A percentile compares a stretch with the other conserved stretches of the same genome.
phyloP scores from a whole-genome alignment of 2,888 invertebrate species.

The Xestobium rufovillosum region DNA sequence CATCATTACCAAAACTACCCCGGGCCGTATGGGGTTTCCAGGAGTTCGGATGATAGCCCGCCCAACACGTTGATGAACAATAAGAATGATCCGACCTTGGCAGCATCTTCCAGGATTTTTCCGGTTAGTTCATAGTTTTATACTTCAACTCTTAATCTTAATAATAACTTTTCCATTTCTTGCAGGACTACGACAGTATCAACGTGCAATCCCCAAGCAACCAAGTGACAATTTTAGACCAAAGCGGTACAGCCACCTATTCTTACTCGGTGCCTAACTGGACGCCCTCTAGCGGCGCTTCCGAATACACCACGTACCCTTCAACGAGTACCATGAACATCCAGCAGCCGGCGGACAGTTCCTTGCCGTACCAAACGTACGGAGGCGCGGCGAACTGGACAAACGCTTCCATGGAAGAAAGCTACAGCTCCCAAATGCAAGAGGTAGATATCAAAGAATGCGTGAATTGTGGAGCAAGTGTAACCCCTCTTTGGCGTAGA shows the following conservation, averaged over 20 bases:
- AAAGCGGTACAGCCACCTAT: slow-evolving; percentile 43
- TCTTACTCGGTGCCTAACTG: slow-evolving; percentile 44
- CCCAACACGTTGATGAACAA: slow-evolving; percentile 51
- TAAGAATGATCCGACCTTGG: slow-evolving; percentile 60
- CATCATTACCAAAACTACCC: slow-evolving; percentile 29
- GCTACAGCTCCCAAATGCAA: slow-evolving; percentile 11
- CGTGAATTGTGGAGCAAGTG: slow-evolving; percentile 56
- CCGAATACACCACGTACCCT: slow-evolving; percentile 12
- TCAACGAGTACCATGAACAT: slow-evolving; percentile 12
- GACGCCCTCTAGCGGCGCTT: slow-evolving; percentile 12
- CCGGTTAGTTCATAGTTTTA: slow-evolving; percentile 18
- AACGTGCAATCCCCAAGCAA: slow-evolving; percentile 44
- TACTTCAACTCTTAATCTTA: too few relatives aligned
- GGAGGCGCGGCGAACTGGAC: slow-evolving; percentile 18
- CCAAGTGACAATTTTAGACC: slow-evolving; percentile 53
- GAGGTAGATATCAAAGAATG: slow-evolving; percentile 63
- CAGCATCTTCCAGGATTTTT: slow-evolving; percentile 49
- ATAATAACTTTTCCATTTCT: too few relatives aligned
- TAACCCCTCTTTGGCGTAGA: slow-evolving; percentile 76
- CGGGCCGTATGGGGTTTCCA: slow-evolving; percentile 18
- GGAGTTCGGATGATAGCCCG: slow-evolving; percentile 42
- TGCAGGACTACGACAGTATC: slow-evolving; percentile 23
- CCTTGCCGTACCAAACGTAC: slow-evolving; percentile 16
- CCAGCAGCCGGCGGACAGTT: slow-evolving; percentile 23
- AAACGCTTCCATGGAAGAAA: slow-evolving; percentile 20